A percentile compares a stretch with the other conserved stretches of the same genome.
phyloP scores from a whole-genome alignment of 1,140 invertebrate species.

The Bathynomus jamesi region DNA sequence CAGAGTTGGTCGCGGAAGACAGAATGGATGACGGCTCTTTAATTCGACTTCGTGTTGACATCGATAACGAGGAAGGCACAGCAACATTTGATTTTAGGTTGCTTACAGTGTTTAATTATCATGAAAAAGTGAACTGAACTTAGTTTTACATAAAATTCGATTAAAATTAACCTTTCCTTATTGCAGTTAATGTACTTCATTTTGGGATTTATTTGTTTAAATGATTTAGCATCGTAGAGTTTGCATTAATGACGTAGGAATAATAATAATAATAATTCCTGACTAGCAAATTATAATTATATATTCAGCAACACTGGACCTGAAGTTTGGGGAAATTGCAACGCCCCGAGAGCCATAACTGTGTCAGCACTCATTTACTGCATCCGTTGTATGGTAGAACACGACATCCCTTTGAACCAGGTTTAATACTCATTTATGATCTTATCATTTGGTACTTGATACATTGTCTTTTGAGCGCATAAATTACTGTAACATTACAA shows the following conservation, averaged over 20 bases:
- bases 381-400: conserved; percentile 92
- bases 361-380: conserved; percentile 96
- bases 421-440: conserved; percentile 47
- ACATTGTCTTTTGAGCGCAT: no score
- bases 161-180: no score
- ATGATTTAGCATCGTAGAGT: no score
- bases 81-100: conserved; percentile 83
- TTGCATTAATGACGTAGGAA: no score
- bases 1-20: conserved; percentile 63
- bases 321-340: conserved; percentile 94
- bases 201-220: no score
- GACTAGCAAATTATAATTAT: conserved; percentile 23
- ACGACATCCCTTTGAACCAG: conserved; percentile 96
- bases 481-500: no score
- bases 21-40: conserved; percentile 91
- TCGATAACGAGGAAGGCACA: conserved; percentile 68
- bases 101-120: conserved; percentile 9
- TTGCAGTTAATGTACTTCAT: no score
- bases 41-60: conserved; percentile 66
- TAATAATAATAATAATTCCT: conserved; percentile 27
- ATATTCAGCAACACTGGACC: conserved; percentile 63
- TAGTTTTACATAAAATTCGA: no score
- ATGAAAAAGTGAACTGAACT: no score
- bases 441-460: no score
- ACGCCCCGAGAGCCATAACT: conserved; percentile 91